Evolutionary conservation across 2,888 invertebrate genomes (phyloP).

Genomic region (Cloeon dipterum): DNA sequence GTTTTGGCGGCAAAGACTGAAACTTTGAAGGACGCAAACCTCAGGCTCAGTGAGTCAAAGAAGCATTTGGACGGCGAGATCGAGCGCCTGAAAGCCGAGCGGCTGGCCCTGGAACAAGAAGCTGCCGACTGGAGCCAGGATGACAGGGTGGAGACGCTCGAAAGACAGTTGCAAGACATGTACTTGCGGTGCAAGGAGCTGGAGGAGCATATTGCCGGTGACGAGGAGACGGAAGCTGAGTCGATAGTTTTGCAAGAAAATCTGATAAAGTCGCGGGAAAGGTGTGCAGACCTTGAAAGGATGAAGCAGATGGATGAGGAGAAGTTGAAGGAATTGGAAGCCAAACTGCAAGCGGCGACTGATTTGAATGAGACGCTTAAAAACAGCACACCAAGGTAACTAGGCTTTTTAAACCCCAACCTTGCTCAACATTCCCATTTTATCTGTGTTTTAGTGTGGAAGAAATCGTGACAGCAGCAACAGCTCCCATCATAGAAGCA

Average conservation of each 20-base stretch:
- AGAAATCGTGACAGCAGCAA: no score
- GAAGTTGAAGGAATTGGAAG: slow-evolving; percentile 11
- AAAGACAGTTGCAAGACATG: no score
- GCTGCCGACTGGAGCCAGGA: no score
- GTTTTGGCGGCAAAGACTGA: slow-evolving; percentile 4
- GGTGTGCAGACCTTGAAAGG: slow-evolving; percentile 7
- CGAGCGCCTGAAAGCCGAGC: slow-evolving; percentile 36
- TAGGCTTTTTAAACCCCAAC: no score
- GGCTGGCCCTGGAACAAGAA: neutral
- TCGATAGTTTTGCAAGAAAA: no score
- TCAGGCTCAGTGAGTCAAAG: slow-evolving; percentile 54
- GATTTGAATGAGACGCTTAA: no score
- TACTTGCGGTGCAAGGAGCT: slow-evolving; percentile 9
- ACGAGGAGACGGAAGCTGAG: neutral
- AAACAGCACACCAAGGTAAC: no score
- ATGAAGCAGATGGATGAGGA: slow-evolving; percentile 13
- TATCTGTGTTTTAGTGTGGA: no score
- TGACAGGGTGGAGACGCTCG: no score
- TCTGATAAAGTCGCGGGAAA: slow-evolving; percentile 2
- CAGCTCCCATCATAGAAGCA: no score
- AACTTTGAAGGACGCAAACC: slow-evolving; percentile 45
- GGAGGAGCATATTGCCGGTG: no score
- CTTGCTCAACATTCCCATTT: no score
- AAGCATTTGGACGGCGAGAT: slow-evolving; percentile 58
- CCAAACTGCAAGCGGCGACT: slow-evolving; percentile 13